A percentile compares a stretch with the other conserved stretches of the same genome.
These are phyloP conservation scores for Drosophila leonis DNA, from an alignment of 2,888 invertebrate species.

Conservation along the genomic window DNA sequence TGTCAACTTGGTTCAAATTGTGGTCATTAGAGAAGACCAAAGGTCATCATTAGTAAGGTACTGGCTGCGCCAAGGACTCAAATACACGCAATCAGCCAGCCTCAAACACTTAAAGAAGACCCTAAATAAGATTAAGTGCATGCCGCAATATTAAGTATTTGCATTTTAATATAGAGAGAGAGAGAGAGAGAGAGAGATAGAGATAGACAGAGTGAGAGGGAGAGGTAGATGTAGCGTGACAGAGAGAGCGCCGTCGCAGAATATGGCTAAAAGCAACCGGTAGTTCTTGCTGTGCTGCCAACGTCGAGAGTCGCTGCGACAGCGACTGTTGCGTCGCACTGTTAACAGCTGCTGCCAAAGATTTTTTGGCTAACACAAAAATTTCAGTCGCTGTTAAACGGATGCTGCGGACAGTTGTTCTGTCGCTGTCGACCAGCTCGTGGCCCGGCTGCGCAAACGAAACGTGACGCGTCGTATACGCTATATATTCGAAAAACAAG, in stretches of 20 bases:
- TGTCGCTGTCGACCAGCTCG: constrained; percentile 63
- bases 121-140: constrained; percentile 76
- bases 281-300: constrained; percentile 58
- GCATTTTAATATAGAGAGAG: constrained; percentile 58
- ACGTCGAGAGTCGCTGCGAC: not conserved
- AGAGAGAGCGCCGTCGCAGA: constrained; percentile 38
- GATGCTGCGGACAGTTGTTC: constrained; percentile 74
- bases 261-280: constrained; percentile 67
- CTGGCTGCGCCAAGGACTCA: constrained; percentile 25
- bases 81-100: constrained; percentile 37
- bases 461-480: constrained; percentile 26
- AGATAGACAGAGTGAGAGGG: constrained; percentile 15
- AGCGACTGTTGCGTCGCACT: constrained; percentile 62
- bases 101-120: constrained; percentile 57
- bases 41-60: constrained; percentile 44
- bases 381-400: constrained; percentile 67
- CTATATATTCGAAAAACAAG: constrained; percentile 19
- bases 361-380: constrained; percentile 57
- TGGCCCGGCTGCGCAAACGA: constrained; percentile 47
- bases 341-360: constrained; percentile 50
- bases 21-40: constrained; percentile 26
- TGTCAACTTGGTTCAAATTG: constrained; percentile 4
- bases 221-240: not conserved
- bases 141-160: constrained; percentile 66
- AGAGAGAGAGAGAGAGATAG: not conserved